phyloP scores from a whole-genome alignment of 2,888 invertebrate genomes.

The Stegophylla sp. region DNA sequence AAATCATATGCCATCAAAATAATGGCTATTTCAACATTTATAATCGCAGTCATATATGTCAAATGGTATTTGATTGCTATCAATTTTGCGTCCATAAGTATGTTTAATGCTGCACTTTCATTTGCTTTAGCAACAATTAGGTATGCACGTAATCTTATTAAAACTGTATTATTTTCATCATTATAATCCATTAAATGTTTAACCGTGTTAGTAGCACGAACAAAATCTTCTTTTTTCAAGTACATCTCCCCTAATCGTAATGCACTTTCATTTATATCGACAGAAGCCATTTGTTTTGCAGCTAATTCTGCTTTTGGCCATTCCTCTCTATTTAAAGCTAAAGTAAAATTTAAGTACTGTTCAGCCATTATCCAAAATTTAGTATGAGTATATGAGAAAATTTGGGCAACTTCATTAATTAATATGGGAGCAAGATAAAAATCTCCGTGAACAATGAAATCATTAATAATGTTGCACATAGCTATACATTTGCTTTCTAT shows the following conservation, averaged over 20 bases:
- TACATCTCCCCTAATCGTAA: constrained; percentile 63
- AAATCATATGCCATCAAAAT: constrained; percentile 52
- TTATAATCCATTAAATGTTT: constrained; percentile 54
- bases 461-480: constrained; percentile 72
- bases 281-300: constrained; percentile 66
- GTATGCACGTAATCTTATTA: constrained; percentile 68
- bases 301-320: constrained; percentile 68
- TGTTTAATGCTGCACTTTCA: constrained; percentile 56
- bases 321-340: constrained; percentile 66
- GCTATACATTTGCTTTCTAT: constrained; percentile 76
- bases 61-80: constrained; percentile 75
- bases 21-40: constrained; percentile 50
- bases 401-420: constrained; percentile 33
- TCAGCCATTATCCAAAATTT: constrained; percentile 75
- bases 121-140: constrained; percentile 59
- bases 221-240: constrained; percentile 59
- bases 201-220: constrained; percentile 56
- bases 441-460: constrained; percentile 49
- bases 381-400: constrained; percentile 68
- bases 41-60: constrained; percentile 51
- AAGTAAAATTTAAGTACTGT: constrained; percentile 68
- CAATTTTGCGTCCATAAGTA: constrained; percentile 72
- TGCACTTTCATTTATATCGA: constrained; percentile 67
- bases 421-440: constrained; percentile 40
- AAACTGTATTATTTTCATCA: constrained; percentile 70